Percentiles rank a stretch among this genome's conserved stretches.
Evolutionary conservation across 30 jellyfish, hydroid and myxozoan genomes (phyloP).

Genomic region (Cassiopea xamachana): DNA sequence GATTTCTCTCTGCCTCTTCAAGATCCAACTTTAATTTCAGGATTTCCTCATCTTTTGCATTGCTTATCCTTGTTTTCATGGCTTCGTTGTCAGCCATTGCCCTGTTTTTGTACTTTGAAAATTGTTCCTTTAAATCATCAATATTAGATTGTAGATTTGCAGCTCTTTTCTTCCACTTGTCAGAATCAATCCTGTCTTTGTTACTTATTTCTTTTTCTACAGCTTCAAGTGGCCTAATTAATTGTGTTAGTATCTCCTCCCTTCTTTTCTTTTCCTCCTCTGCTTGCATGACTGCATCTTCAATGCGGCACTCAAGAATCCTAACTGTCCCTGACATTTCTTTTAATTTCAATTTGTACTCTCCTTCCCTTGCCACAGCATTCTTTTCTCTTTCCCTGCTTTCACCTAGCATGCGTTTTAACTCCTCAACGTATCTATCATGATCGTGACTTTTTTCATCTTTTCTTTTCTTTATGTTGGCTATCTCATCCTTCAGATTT

Average conservation of each 20-base stretch:
- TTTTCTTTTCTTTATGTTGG: slow-evolving; percentile 2
- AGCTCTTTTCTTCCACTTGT: slow-evolving; percentile 55
- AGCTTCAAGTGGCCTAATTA: slow-evolving; percentile 10
- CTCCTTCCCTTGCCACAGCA: slow-evolving; percentile 37
- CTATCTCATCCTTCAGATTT: slow-evolving; percentile 33
- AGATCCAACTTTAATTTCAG: slow-evolving; percentile 29
- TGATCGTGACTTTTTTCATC: slow-evolving; percentile 14
- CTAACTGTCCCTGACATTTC: slow-evolving; percentile 59
- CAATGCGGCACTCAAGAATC: slow-evolving; percentile 29
- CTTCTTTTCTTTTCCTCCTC: slow-evolving; percentile 57
- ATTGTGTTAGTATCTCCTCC: slow-evolving; percentile 52
- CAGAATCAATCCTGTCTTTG: slow-evolving; percentile 3
- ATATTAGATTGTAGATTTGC: slow-evolving; percentile 16
- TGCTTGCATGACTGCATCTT: slow-evolving; percentile 47
- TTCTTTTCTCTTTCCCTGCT: slow-evolving; percentile 43
- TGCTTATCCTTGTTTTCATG: neutral
- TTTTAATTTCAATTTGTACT: slow-evolving; percentile 37
- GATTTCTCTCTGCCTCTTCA: slow-evolving; percentile 13
- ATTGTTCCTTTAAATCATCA: slow-evolving; percentile 42
- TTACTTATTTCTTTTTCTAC: neutral
- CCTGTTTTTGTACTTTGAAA: slow-evolving; percentile 34
- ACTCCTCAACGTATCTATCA: slow-evolving; percentile 38
- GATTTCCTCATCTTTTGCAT: slow-evolving; percentile 32
- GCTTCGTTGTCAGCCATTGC: slow-evolving; percentile 38
- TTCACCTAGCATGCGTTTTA: slow-evolving; percentile 33